Percentiles rank a stretch among this genome's conserved stretches.
These are phyloP conservation scores for Hymenochirus boettgeri DNA, from an alignment of 2,113 vertebrate genomes.

Conservation along the genomic window DNA sequence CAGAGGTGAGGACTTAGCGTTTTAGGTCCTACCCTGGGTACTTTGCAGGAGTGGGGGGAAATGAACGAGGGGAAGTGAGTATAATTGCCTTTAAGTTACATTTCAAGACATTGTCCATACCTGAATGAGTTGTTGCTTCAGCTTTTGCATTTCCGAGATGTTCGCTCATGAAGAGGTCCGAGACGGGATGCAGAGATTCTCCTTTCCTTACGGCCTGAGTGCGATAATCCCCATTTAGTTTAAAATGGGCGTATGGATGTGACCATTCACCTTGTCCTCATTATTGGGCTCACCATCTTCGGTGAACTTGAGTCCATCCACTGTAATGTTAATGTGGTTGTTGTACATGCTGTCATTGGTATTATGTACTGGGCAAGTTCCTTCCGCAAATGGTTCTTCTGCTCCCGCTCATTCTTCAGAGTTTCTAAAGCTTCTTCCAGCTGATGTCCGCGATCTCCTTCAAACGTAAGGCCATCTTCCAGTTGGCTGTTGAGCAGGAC, in stretches of 20 bases:
- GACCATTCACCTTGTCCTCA: conserved; percentile 81
- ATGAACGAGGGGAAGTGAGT: too few relatives aligned
- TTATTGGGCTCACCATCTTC: conserved; percentile 77
- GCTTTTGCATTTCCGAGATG: conserved; percentile 96
- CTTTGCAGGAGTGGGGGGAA: too few relatives aligned
- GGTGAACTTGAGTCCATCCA: conserved; percentile 84
- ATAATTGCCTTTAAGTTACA: too few relatives aligned
- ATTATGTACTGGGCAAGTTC: conserved; percentile 89
- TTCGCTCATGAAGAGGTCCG: conserved; percentile 95
- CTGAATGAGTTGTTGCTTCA: conserved; percentile 96
- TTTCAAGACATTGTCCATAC: too few relatives aligned
- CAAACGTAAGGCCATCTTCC: conserved; percentile 88
- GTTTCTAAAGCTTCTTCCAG: conserved; percentile 92
- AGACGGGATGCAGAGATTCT: conserved; percentile 79
- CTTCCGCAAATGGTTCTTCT: conserved; percentile 91
- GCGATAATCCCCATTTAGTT: conserved; percentile 79
- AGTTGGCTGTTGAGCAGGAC: conserved; percentile 94
- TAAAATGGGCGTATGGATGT: conserved; percentile 66
- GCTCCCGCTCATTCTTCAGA: conserved; percentile 89
- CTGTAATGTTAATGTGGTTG: conserved; percentile 84
- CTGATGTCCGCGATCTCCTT: conserved; percentile 90
- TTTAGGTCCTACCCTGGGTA: too few relatives aligned
- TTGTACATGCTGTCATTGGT: conserved; percentile 84
- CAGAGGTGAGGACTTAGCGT: too few relatives aligned
- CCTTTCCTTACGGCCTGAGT: conserved; percentile 70